A percentile compares a stretch with the other conserved stretches of the same genome.
Evolutionary conservation across 2,113 vertebrate species (phyloP).

Genomic region (Polyodon spathula): DNA sequence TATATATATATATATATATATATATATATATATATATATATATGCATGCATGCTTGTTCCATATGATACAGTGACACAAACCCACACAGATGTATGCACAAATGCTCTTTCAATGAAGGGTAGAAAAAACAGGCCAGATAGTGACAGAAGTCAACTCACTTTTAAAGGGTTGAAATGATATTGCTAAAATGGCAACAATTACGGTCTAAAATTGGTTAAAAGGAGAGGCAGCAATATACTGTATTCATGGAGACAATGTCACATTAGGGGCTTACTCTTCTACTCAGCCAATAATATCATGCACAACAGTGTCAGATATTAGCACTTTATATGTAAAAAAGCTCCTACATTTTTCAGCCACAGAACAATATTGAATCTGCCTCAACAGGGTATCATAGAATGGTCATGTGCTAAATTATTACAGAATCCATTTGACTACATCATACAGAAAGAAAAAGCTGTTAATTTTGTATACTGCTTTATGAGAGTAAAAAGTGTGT

Average conservation of each 20-base stretch:
- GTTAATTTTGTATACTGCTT: background rate
- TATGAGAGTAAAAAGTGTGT: background rate
- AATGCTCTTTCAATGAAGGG: constrained; percentile 22
- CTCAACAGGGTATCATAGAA: too few species aligned
- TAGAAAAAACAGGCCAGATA: background rate
- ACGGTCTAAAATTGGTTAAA: background rate
- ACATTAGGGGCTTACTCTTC: background rate
- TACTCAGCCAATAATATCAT: background rate
- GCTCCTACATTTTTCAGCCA: background rate
- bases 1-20: too few species aligned
- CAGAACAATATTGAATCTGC: too few species aligned
- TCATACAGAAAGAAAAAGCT: background rate
- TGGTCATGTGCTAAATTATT: background rate
- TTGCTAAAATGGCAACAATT: background rate
- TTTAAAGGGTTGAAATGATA: background rate
- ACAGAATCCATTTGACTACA: background rate
- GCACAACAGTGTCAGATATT: background rate
- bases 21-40: too few species aligned
- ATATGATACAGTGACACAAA: constrained; percentile 25
- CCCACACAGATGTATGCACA: constrained; percentile 33
- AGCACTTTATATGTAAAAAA: constrained; percentile 1
- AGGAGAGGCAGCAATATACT: background rate
- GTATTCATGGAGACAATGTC: background rate
- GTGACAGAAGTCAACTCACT: constrained; percentile 2
- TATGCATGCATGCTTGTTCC: too few species aligned